Base-by-base conservation (phyloP, 2,888 invertebrate species). In the Odontomyia ornata region DNA sequence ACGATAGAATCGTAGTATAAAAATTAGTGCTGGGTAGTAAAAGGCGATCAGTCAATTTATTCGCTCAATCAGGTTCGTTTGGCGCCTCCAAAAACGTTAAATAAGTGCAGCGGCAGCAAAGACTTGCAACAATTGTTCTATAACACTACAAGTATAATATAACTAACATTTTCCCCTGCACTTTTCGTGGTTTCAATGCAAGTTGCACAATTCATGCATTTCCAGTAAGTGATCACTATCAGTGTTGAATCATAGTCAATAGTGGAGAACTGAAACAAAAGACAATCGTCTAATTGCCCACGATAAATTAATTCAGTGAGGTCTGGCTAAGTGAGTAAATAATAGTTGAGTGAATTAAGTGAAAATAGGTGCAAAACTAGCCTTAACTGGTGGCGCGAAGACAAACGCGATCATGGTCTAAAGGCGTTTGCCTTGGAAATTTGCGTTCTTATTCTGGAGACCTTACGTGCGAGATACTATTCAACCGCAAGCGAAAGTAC, bases 361-460 rank as follows among this genome's bases (percentile, higher is more conserved):
- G 52, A 52, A 13, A 52, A 52, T 52, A 4, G 52, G 18, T 18
- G 52, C 7, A n/a, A 52, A 52, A 52, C 7, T 15, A 15, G 52
- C 52, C 13, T 52, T 52, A 4, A 18, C 52, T 52, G 52, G 52
- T 15, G n/a, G 15, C 15, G 3, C 9, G 36, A 3, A 36, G 57
- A 1, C 57, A 23, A 23, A 23, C 23, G 23, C 62, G 62, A 23
- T 62, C 28, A 28, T 28, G 25, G 13, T 62, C 62, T 28, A n/a
- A 28, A 52, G 52, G 62, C 1, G 62, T 62, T 62, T 28, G 28
- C 62, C 62, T 62, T 62, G 62, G 62, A 62, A 3, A 62, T 27
- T 28, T 62, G 62, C 62, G n/a, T 27, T 62, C 62, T 62, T 27
- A 15, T 62, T 60, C 28, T 62, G 21, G 21, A 60, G 18, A 60